Conservation (phyloP, 2,113 vertebrate genomes). For the Aphyosemion australe region DNA sequence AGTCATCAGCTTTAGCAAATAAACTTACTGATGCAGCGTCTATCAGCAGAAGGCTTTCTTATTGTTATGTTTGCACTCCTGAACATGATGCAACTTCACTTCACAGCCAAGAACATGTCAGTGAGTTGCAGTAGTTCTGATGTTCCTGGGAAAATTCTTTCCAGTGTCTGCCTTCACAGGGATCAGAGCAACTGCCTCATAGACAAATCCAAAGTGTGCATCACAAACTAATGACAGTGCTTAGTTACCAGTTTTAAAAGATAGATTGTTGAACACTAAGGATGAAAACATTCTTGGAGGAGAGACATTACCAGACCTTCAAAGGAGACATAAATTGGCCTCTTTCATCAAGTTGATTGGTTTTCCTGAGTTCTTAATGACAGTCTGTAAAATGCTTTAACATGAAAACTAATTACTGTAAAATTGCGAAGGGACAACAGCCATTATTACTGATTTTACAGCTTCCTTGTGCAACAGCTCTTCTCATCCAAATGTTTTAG, state of each 20-base stretch:
- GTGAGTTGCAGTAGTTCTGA: not conserved
- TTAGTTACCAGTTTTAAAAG: not conserved
- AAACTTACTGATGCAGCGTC: no score
- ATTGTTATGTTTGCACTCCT: not conserved
- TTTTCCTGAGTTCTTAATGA: not conserved
- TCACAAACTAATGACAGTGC: not conserved
- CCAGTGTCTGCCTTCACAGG: not conserved
- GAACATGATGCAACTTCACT: not conserved
- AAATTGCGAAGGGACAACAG: no score
- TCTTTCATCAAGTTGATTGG: not conserved
- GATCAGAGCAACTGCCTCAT: not conserved
- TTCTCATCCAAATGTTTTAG: no score
- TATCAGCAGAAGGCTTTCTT: not conserved
- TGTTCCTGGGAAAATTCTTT: not conserved
- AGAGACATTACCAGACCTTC: not conserved
- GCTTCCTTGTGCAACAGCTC: no score
- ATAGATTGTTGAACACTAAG: not conserved
- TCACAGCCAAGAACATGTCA: not conserved
- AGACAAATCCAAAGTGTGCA: not conserved
- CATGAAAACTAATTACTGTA: no score
- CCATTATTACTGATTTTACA: no score
- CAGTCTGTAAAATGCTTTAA: not conserved
- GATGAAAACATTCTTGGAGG: not conserved
- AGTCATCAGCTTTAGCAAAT: no score
- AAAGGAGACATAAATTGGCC: not conserved